These are phyloP conservation scores for Meriones psammophilus DNA, from an alignment of 2,797 vertebrate genomes.

Conservation along the genomic window DNA sequence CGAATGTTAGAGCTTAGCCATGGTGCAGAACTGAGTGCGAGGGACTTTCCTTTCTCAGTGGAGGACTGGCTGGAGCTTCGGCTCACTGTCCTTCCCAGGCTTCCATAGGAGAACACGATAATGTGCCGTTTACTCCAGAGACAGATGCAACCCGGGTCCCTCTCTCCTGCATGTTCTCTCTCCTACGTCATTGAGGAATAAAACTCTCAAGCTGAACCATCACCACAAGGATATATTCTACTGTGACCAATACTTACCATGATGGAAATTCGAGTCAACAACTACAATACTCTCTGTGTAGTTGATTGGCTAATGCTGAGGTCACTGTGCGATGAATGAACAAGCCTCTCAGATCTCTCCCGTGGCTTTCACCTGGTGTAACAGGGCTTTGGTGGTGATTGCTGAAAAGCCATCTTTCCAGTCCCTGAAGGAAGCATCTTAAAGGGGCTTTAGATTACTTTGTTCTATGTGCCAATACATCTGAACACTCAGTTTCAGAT, in stretches of 20 bases:
- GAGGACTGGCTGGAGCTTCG: neutral
- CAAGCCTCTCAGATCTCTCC: neutral
- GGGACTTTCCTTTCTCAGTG: neutral
- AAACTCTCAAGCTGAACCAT: neutral
- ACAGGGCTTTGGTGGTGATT: neutral
- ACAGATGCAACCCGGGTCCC: neutral
- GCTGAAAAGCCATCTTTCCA: neutral
- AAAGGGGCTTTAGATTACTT: neutral
- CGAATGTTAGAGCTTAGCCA: no score
- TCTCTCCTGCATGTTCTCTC: neutral
- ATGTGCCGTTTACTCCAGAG: neutral
- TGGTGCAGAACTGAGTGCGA: neutral
- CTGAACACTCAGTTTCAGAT: neutral
- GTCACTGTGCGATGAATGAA: fast-evolving
- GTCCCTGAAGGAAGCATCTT: neutral
- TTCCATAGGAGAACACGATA: fast-evolving
- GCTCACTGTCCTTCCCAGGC: neutral
- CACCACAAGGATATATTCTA: fast-evolving
- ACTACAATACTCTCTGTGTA: neutral
- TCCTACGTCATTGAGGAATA: no score
- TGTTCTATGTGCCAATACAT: neutral
- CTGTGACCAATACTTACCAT: neutral
- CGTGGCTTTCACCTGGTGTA: neutral
- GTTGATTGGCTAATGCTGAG: neutral
- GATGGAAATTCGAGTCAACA: neutral